These are phyloP conservation scores for Fratercula arctica DNA, from an alignment of 2,797 vertebrate genomes.

Conservation along the genomic window DNA sequence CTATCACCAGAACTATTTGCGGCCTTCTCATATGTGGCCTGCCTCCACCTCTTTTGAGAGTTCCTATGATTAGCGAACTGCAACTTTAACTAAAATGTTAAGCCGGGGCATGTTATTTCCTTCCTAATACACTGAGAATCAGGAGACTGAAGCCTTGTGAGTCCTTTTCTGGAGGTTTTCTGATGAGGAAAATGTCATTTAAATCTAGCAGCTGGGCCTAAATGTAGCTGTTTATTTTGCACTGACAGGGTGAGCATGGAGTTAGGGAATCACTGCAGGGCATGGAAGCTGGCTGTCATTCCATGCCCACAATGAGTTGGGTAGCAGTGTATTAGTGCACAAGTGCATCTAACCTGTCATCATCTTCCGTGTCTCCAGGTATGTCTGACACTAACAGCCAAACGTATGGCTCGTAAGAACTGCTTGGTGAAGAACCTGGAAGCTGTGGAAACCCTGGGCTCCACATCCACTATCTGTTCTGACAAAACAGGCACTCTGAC, in stretches of 20 bases:
- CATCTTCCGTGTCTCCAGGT: slow-evolving; percentile 75
- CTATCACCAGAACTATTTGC: not conserved
- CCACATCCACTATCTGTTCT: slow-evolving; percentile 89
- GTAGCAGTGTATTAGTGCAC: not conserved
- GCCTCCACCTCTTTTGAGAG: not conserved
- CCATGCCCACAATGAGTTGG: not conserved
- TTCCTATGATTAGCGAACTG: not conserved
- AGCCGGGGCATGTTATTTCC: not conserved
- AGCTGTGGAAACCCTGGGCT: slow-evolving; percentile 93
- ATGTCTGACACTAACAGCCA: slow-evolving; percentile 95
- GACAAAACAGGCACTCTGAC: slow-evolving; percentile 89
- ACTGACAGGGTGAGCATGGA: not conserved
- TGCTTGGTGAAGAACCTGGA: slow-evolving; percentile 96
- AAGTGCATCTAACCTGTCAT: not conserved
- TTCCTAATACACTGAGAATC: not conserved
- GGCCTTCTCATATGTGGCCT: not conserved
- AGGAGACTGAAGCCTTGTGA: not conserved
- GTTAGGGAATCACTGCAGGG: not conserved
- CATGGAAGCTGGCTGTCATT: not conserved
- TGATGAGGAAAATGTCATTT: not conserved
- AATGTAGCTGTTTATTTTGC: not conserved
- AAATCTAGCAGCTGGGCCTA: not conserved
- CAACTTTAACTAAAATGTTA: not conserved
- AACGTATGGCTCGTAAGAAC: slow-evolving; percentile 98
- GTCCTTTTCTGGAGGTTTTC: not conserved